Base-by-base conservation (phyloP, 1,140 invertebrate species). In the Triops longicaudatus region DNA sequence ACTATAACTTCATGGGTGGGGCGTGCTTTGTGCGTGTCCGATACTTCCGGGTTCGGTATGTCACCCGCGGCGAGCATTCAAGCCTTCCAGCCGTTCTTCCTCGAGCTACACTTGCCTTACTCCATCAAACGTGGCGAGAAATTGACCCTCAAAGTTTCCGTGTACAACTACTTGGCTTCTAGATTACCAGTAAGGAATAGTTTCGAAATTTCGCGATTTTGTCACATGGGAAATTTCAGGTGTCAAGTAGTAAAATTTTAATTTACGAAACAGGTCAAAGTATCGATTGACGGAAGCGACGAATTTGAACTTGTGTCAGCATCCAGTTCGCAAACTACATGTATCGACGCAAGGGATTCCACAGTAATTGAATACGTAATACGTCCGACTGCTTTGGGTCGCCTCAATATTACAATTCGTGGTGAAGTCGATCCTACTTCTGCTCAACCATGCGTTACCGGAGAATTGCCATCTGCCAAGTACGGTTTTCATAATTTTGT, bases 1-100 rank as follows among this genome's bases (percentile, higher is more conserved):
- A 89, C 90, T 0, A 91, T 93, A 31, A 93, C 92, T 7, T 87
- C 88, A 63, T 93, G 92, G 92, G 84, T 90, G 4, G 89, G 88
- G 1, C 88, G 88, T 27, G 89, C 90, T 1, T 86, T 92, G 63
- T 92, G 91, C 79, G 85, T 92, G 41, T 89, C 89, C 76, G 83
- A 86, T 9, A 82, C 84, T 10, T 84, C 85, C 71, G 91, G 91
- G 7, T 82, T 93, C 2, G 91, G 90, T 22, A 86, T 92, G 28
- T 86, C 88, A 5, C 81, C 83, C 10, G 84, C 84, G 7, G 84
- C 85, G 1, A 83, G 87, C 76, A 86, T 93, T 44, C 85, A 85
- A 17, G 88, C 88, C 9, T 91, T 91, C 81, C 88, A 91, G 80
- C 88, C 89, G 0, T 92, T 93, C 82, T 93, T 93, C 82, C 84